phyloP scores from a whole-genome alignment of 1,140 invertebrate species.

The Caenorhabditis latens region DNA sequence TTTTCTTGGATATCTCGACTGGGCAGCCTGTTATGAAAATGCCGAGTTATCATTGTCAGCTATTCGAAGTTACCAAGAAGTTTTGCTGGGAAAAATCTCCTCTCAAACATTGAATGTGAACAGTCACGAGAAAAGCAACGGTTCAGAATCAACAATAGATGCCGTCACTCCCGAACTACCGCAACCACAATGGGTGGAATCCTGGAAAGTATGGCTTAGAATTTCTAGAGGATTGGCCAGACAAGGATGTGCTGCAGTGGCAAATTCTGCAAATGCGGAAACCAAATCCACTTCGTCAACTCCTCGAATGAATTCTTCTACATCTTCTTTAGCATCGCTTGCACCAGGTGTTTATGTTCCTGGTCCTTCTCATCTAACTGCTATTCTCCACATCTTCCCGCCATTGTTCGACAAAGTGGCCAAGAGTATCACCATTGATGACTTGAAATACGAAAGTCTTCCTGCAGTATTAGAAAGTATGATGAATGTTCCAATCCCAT shows the following conservation, averaged over 20 bases:
- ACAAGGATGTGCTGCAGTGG: constrained; percentile 44
- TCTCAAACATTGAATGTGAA: constrained; percentile 64
- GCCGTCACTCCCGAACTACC: constrained; percentile 35
- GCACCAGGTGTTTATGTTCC: constrained; percentile 65
- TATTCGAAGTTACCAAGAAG: constrained; percentile 79
- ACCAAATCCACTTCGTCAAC: constrained; percentile 1
- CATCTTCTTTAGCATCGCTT: constrained; percentile 1
- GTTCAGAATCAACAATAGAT: neutral
- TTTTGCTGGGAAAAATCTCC: constrained; percentile 59
- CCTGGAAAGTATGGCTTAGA: constrained; percentile 69
- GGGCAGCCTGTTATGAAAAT: constrained; percentile 78
- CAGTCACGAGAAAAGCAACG: constrained; percentile 35
- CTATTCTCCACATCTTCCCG: constrained; percentile 72
- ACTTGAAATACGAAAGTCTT: constrained; percentile 64
- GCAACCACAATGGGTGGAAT: constrained; percentile 69
- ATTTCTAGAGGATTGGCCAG: constrained; percentile 68
- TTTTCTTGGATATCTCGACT: constrained; percentile 65
- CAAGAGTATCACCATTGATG: constrained; percentile 66
- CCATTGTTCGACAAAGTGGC: constrained; percentile 72
- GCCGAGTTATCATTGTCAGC: constrained; percentile 80
- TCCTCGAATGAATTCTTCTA: constrained; percentile 28
- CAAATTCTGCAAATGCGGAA: constrained; percentile 22
- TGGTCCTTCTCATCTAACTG: constrained; percentile 75
- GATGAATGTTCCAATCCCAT: constrained; percentile 69
- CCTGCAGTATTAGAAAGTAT: constrained; percentile 67